Conservation (phyloP, 2,113 vertebrate species). For the Eptesicus fuscus region DNA sequence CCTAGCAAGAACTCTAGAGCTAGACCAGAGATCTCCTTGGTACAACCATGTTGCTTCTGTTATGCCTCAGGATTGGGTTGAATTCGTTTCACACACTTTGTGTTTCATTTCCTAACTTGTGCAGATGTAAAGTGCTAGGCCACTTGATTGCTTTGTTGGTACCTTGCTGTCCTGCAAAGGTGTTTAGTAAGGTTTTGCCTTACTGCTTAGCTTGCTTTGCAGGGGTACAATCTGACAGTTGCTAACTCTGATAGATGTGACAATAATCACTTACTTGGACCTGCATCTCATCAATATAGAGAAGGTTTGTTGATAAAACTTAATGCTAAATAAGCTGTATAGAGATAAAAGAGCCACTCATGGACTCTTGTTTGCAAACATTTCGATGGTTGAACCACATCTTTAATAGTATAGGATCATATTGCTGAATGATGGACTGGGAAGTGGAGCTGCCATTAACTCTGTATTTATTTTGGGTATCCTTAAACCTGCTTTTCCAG, state of each 20-base stretch:
- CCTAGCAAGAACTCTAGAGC: background rate
- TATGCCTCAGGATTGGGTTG: background rate
- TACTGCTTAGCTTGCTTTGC: background rate
- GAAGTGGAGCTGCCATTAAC: background rate
- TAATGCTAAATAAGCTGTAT: background rate
- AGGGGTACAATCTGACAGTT: background rate
- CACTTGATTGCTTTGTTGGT: background rate
- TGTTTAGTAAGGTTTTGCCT: background rate
- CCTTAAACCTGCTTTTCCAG: conserved; percentile 40
- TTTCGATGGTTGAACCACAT: conserved; percentile 17
- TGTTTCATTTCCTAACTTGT: background rate
- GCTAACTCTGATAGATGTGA: background rate
- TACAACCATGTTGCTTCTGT: background rate
- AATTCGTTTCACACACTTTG: background rate
- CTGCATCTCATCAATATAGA: background rate
- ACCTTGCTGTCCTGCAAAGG: background rate
- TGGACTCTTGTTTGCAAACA: background rate
- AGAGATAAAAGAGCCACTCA: background rate
- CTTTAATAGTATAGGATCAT: background rate
- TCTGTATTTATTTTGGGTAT: conserved; percentile 45
- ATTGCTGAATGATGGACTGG: background rate
- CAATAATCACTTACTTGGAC: background rate
- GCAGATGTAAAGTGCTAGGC: background rate
- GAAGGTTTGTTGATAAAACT: background rate
- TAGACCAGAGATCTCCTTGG: background rate